Conservation (phyloP, 1,140 invertebrate genomes). For the Sesamia nonagrioides region DNA sequence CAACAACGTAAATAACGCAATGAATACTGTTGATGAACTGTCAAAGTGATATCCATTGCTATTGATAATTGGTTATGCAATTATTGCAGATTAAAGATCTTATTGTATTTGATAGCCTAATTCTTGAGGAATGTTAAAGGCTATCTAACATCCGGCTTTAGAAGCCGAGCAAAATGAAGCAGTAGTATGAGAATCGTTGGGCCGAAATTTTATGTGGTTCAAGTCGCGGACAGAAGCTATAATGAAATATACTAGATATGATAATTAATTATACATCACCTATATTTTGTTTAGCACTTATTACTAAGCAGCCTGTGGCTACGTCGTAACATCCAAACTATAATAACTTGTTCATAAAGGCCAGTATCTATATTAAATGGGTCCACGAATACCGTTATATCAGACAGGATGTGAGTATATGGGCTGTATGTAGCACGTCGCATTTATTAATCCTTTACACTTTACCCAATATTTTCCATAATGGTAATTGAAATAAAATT, state of each 20-base stretch:
- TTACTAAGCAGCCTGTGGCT: conserved; percentile 4
- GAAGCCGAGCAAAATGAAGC: no score
- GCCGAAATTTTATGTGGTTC: no score
- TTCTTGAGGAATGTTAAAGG: no score
- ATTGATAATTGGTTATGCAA: no score
- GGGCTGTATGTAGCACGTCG: not conserved
- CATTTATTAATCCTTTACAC: not conserved
- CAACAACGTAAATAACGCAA: no score
- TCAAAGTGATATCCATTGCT: no score
- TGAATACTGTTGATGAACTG: no score
- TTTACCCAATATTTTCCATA: not conserved
- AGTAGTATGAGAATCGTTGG: no score
- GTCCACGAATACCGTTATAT: conserved; percentile 10
- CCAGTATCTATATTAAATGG: conserved; percentile 1
- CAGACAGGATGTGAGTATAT: not conserved
- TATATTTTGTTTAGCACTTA: not conserved
- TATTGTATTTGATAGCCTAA: no score
- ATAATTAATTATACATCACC: conserved; percentile 4
- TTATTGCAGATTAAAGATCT: no score
- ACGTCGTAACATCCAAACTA: not conserved
- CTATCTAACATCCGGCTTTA: no score
- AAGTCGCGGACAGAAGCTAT: no score
- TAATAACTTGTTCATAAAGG: not conserved
- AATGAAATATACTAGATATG: not conserved
- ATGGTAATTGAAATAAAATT: not conserved